These are phyloP conservation scores for Odontocolon sp. DNA, from an alignment of 2,888 invertebrate species.

Conservation along the genomic window DNA sequence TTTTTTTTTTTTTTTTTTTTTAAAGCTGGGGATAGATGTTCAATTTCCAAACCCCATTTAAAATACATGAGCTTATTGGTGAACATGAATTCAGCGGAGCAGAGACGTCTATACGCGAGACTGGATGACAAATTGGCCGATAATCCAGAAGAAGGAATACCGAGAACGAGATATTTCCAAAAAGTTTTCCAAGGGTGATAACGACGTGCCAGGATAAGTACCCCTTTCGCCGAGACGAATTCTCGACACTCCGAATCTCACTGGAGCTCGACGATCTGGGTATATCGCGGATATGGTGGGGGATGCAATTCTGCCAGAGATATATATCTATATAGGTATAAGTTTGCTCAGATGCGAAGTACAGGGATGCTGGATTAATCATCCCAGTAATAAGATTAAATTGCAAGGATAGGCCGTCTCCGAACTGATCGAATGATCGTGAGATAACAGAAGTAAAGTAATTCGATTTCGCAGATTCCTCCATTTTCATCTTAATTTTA, in stretches of 20 bases:
- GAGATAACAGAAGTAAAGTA: conserved; percentile 42
- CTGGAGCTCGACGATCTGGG: conserved; percentile 30
- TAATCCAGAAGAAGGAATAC: conserved; percentile 19
- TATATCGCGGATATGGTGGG: conserved; percentile 19
- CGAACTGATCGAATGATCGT: background rate
- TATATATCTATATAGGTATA: no score
- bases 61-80: no score
- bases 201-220: conserved; percentile 38
- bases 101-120: conserved; percentile 46
- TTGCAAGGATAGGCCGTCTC: conserved; percentile 12
- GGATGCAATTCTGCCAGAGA: conserved; percentile 34
- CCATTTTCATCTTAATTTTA: conserved; percentile 2
- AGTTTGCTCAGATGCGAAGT: conserved; percentile 48
- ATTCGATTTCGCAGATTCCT: conserved; percentile 36
- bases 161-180: conserved; percentile 17
- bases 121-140: conserved; percentile 54
- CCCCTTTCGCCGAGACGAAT: conserved; percentile 37
- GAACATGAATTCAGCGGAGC: no score
- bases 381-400: conserved; percentile 59
- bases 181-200: conserved; percentile 51
- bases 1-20: background rate
- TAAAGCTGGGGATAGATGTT: background rate
- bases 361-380: conserved; percentile 47
- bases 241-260: conserved; percentile 52
- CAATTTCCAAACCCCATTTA: no score